phyloP scores from a whole-genome alignment of 2,113 vertebrate species.

The Anarhynchus alexandrinus region DNA sequence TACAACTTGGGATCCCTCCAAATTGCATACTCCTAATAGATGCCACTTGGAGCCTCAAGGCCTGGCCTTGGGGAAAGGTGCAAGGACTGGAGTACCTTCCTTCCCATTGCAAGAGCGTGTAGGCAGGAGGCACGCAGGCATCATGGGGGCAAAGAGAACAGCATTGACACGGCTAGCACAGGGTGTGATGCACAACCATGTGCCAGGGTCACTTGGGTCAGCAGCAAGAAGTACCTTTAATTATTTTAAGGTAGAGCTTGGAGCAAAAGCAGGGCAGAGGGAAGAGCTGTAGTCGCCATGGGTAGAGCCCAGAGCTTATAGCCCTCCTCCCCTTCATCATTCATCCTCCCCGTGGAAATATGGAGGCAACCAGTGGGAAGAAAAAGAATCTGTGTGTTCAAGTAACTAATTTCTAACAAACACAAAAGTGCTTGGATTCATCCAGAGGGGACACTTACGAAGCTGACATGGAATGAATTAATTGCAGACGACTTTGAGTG shows the following conservation, averaged over 20 bases:
- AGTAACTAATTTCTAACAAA: neutral
- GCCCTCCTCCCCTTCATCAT: neutral
- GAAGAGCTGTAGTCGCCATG: neutral
- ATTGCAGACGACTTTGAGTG: too few species aligned
- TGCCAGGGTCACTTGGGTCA: fast-evolving
- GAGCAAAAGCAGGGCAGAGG: neutral
- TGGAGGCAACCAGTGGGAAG: neutral
- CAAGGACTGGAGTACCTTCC: neutral
- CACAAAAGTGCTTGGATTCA: too few species aligned
- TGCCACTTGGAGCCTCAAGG: neutral
- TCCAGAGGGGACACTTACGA: too few species aligned
- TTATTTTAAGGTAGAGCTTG: neutral
- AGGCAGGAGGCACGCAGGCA: neutral
- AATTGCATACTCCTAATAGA: neutral
- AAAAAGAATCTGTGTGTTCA: neutral
- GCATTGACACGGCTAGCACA: fast-evolving
- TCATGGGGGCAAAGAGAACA: neutral
- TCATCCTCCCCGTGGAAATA: neutral
- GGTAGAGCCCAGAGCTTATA: neutral
- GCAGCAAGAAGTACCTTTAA: neutral
- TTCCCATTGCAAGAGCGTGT: fast-evolving
- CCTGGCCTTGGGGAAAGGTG: neutral
- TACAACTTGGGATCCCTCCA: neutral
- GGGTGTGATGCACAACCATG: neutral
- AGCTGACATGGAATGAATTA: too few species aligned